phyloP scores from a whole-genome alignment of 2,797 vertebrate genomes.

The Acestrorhynchus altus region DNA sequence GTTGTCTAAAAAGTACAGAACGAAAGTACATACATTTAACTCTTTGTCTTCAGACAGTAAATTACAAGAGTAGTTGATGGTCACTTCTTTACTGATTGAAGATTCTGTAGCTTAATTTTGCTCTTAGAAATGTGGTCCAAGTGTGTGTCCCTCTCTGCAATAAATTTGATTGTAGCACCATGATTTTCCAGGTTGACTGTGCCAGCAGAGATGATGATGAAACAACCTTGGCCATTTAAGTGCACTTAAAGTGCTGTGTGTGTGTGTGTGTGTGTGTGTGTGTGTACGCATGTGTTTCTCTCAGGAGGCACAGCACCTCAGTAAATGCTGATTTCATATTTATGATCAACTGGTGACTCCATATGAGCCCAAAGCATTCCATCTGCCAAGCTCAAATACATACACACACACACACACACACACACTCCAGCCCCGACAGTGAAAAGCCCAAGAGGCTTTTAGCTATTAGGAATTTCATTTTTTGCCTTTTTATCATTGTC shows the following conservation, averaged over 20 bases:
- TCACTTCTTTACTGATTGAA: neutral
- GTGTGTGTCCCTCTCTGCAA: neutral
- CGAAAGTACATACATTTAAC: too few species aligned
- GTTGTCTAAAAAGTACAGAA: too few species aligned
- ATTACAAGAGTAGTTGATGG: neutral
- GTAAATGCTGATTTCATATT: constrained; percentile 31
- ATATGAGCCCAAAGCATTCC: constrained; percentile 34
- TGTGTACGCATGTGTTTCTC: neutral
- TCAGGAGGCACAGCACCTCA: neutral
- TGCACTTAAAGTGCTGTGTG: constrained; percentile 15
- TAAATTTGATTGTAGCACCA: neutral
- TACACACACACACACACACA: constrained; percentile 22
- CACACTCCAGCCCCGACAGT: neutral
- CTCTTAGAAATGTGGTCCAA: neutral
- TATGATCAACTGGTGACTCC: constrained; percentile 44
- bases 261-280: constrained; percentile 11
- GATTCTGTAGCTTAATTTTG: neutral
- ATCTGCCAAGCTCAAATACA: constrained; percentile 23
- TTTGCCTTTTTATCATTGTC: constrained; percentile 9
- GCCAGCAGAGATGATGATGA: neutral
- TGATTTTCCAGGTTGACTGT: constrained; percentile 3
- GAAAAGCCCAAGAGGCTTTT: constrained; percentile 28
- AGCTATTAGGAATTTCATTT: constrained; percentile 15
- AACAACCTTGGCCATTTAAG: constrained; percentile 22
- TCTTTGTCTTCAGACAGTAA: too few species aligned